Conservation (phyloP, 1,140 invertebrate species). For the Drosophila sp. region DNA sequence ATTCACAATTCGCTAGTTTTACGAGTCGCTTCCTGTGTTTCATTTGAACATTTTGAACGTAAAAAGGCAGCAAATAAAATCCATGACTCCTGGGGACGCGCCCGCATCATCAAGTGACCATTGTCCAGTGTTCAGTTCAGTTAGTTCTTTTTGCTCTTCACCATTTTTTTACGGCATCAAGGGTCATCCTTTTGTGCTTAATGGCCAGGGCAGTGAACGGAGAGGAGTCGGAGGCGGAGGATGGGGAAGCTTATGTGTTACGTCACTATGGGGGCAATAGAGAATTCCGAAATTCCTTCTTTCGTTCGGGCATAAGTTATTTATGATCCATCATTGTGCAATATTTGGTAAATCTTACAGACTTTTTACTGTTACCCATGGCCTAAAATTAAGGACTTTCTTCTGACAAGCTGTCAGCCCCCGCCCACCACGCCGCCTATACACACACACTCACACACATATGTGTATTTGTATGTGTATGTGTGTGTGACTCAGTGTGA, state of each 20-base stretch:
- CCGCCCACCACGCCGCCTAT: background rate
- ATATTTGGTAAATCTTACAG: conserved; percentile 79
- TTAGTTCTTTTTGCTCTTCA: conserved; percentile 12
- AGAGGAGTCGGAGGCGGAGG: conserved; percentile 16
- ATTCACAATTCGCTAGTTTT: conserved; percentile 83
- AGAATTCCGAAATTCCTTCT: background rate
- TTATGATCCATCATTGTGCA: conserved; percentile 82
- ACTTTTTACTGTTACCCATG: conserved; percentile 65
- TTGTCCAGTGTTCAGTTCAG: conserved; percentile 61
- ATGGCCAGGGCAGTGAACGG: conserved; percentile 57
- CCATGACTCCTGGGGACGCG: conserved; percentile 47
- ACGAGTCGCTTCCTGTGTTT: conserved; percentile 79
- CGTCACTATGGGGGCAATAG: conserved; percentile 54
- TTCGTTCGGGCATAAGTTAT: conserved; percentile 75
- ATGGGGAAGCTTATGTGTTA: conserved; percentile 64
- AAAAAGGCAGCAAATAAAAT: conserved; percentile 72
- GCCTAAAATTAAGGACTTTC: conserved; percentile 62
- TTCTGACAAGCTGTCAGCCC: conserved; percentile 52
- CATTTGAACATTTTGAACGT: conserved; percentile 64
- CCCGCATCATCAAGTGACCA: conserved; percentile 82
- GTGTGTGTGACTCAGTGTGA: conserved; percentile 65
- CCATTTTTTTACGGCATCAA: conserved; percentile 77
- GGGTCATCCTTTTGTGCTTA: conserved; percentile 81
- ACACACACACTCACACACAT: conserved; percentile 33
- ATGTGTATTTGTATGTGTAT: conserved; percentile 67